Conservation (phyloP, 2,797 vertebrate species). For the Octomys mimax region DNA sequence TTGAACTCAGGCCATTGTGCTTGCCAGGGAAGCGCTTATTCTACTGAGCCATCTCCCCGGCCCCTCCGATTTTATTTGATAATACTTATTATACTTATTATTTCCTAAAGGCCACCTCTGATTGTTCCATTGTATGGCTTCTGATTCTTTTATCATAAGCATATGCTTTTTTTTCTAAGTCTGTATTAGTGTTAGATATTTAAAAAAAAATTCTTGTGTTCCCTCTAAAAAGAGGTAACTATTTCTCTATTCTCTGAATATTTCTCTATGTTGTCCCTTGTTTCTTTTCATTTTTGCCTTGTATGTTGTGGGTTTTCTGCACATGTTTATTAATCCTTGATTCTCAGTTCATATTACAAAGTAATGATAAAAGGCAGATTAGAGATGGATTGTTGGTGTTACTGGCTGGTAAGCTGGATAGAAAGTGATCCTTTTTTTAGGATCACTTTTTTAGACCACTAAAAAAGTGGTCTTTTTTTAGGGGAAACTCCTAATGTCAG, state of each 20-base stretch:
- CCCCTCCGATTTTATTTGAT: background rate
- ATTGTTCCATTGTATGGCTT: background rate
- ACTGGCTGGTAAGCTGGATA: background rate
- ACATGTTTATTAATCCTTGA: background rate
- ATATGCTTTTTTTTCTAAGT: slow-evolving; percentile 1
- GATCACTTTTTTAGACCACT: too few relatives aligned
- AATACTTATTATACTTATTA: background rate
- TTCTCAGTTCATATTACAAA: background rate
- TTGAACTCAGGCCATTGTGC: too few relatives aligned
- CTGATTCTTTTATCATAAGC: background rate
- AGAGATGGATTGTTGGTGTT: background rate
- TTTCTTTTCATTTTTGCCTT: slow-evolving; percentile 11
- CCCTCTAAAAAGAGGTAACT: background rate
- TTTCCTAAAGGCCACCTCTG: background rate
- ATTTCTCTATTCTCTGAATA: too few relatives aligned
- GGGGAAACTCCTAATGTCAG: background rate
- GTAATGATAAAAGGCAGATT: background rate
- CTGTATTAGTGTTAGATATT: background rate
- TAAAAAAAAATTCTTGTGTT: background rate
- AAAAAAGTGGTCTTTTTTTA: too few relatives aligned
- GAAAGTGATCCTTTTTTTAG: background rate
- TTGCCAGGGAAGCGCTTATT: too few relatives aligned
- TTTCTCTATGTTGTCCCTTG: background rate
- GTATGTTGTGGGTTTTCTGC: background rate
- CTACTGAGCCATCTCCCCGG: too few relatives aligned